Evolutionary conservation across 2,113 vertebrate species (phyloP), one percentile per base, ranked within the genome.

Genomic region (Lophura nycthemera): DNA sequence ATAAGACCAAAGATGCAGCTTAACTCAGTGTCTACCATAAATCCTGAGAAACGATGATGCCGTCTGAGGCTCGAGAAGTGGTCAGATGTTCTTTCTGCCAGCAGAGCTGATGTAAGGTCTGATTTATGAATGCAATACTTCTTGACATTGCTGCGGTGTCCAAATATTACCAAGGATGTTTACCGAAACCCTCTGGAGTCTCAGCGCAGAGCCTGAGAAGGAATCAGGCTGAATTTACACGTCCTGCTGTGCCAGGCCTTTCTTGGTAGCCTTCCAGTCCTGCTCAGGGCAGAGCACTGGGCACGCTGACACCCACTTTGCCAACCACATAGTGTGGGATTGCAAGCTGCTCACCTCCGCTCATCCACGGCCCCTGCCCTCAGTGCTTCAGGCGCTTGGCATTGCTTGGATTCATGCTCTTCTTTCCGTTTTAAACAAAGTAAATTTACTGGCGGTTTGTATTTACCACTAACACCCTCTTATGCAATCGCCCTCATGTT

Each of bases 381-480:
- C 14, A 1, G 74, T 22, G 4, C 57, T 86, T 42, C 6, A 1
- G 36, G 61, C 54, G 38, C 42, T 91, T 90, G 84, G 78, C 59
- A 2, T 21, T 45, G 47, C 32, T 6, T 52, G 74, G 52, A 29
- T 50, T 75, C 56, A 21, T 69, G 63, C 59, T 89, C 63, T 36
- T 83, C 77, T 86, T 87, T 90, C 86, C 81, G 61, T 93, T 92
- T 75, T 38, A 61, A 89, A 76, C 81, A 71, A 75, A 72, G 67
- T 56, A 69, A 10, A 76, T 91, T 73, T 79, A 30, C 63, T 69
- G 64, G 54, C 36, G 77, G 86, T 79, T 96, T 84, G 81, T 82
- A 18, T 66, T 61, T 13, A 11, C 81, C 0, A 4, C 11, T 50
- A 22, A 32, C 63, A 34, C 36, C 11, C 78, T 92, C 63, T 92